Percentiles rank a stretch among this genome's conserved stretches.
phyloP scores from a whole-genome alignment of 2,797 vertebrate genomes.

The Acipenser oxyrinchus region DNA sequence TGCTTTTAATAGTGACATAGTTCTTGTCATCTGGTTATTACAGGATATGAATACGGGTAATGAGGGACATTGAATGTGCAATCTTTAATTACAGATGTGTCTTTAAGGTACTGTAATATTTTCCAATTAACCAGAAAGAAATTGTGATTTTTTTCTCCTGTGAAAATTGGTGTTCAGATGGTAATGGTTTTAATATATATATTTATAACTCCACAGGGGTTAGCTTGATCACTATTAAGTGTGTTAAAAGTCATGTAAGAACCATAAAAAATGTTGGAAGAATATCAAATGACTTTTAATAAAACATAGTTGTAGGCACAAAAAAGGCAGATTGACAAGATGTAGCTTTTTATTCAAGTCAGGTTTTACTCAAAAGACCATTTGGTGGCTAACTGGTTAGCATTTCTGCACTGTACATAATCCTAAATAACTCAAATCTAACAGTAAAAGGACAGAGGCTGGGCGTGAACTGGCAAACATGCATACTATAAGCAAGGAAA shows the following conservation, averaged over 20 bases:
- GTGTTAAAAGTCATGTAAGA: not conserved
- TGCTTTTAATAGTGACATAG: slow-evolving; percentile 1
- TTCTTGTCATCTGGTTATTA: not conserved
- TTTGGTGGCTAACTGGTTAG: no score
- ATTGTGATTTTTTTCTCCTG: not conserved
- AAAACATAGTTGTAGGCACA: not conserved
- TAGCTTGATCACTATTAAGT: not conserved
- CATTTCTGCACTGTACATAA: no score
- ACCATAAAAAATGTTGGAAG: slow-evolving; percentile 3
- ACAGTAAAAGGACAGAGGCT: no score
- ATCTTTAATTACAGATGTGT: not conserved
- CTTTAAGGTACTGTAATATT: not conserved
- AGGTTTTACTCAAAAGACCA: no score
- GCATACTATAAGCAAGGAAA: no score
- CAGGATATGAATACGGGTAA: not conserved
- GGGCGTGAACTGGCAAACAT: no score
- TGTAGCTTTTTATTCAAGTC: no score
- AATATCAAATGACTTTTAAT: slow-evolving; percentile 7
- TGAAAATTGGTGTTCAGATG: slow-evolving; percentile 1
- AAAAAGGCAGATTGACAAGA: no score
- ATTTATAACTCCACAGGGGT: not conserved
- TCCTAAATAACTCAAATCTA: no score
- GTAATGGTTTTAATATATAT: not conserved
- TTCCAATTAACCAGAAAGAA: not conserved
- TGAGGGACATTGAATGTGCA: not conserved